Evolutionary conservation across 2,888 invertebrate species (phyloP), one percentile per base, ranked within the genome.

Genomic region (Gymnoscelis rufifasciata): DNA sequence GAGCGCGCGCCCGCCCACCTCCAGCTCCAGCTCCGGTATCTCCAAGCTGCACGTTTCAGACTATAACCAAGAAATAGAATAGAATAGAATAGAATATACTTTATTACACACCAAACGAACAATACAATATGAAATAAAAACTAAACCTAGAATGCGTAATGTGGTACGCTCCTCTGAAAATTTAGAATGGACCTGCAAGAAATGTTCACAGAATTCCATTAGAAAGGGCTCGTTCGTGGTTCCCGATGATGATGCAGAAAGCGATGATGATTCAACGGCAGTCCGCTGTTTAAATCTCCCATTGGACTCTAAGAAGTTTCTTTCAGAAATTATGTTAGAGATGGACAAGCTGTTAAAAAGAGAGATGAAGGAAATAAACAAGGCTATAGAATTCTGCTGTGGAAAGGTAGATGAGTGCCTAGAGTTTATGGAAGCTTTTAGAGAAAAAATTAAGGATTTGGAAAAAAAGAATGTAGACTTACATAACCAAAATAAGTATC

Each of bases 21-120:
- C 93, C 57, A 98, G 82, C 1, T 97, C 95, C 42, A 99, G 71
- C 77, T 98, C 97, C 0, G 98, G 98, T 1, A 88, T 79, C 43
- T 62, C 52, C 82, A 88, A 74, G 42, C 70, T 72, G 66, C 88
- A 88, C 0, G 88, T 88, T 46, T 88, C 88, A 0, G 88, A 84
- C 88, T 87, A 69, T 27, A 23, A 7, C n/a, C 7, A 26, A n/a
- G 36, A 27, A 23, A 19, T 36, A 30, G 7, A 14, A 31, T 26
- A 26, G 8, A 7, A 8, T 13, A 13, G 3, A 13, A 13, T 7
- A 8, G 5, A n/a, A n/a, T n/a, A n/a, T n/a, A n/a, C n/a, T n/a
- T n/a, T n/a, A n/a, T n/a, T n/a, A n/a, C n/a, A n/a, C n/a, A n/a
- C n/a, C n/a, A n/a, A n/a, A n/a, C n/a, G n/a, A n/a, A n/a, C n/a